Conservation (phyloP, 2,797 vertebrate species). For the Labroides dimidiatus region DNA sequence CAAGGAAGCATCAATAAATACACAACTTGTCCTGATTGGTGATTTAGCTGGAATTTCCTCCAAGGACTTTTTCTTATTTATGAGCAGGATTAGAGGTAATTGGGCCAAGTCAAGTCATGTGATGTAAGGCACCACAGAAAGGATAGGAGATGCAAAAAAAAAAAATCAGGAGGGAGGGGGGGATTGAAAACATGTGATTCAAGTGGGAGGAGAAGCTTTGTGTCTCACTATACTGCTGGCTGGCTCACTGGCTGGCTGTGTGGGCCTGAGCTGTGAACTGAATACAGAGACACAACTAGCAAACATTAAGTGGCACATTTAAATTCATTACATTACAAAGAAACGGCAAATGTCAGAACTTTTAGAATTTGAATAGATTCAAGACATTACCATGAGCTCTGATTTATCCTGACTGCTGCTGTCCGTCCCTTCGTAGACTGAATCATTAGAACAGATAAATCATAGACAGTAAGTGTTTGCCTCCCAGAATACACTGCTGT, state of each 20-base stretch:
- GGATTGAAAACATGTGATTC: conserved; percentile 52
- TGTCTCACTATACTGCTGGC: conserved; percentile 35
- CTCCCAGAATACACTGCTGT: not conserved
- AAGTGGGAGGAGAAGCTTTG: conserved; percentile 55
- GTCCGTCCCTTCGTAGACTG: too few species aligned
- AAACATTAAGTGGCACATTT: conserved; percentile 15
- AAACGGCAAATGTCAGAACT: not conserved
- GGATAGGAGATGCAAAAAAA: conserved; percentile 12
- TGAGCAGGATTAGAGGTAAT: conserved; percentile 1
- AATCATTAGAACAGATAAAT: too few species aligned
- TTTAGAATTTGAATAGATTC: too few species aligned
- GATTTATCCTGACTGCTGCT: too few species aligned
- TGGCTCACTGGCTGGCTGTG: conserved; percentile 46
- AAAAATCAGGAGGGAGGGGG: not conserved
- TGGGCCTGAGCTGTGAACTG: conserved; percentile 58
- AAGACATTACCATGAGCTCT: too few species aligned
- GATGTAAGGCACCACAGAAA: conserved; percentile 48
- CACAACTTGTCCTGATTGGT: not conserved
- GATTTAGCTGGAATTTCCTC: not conserved
- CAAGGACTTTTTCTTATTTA: not conserved
- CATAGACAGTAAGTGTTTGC: too few species aligned
- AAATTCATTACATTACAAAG: conserved; percentile 2
- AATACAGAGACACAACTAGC: conserved; percentile 51
- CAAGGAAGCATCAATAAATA: not conserved
- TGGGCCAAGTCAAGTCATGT: conserved; percentile 44